Evolutionary conservation across 2,797 vertebrate genomes (phyloP).

Genomic region (Mormyrops boulengeri): DNA sequence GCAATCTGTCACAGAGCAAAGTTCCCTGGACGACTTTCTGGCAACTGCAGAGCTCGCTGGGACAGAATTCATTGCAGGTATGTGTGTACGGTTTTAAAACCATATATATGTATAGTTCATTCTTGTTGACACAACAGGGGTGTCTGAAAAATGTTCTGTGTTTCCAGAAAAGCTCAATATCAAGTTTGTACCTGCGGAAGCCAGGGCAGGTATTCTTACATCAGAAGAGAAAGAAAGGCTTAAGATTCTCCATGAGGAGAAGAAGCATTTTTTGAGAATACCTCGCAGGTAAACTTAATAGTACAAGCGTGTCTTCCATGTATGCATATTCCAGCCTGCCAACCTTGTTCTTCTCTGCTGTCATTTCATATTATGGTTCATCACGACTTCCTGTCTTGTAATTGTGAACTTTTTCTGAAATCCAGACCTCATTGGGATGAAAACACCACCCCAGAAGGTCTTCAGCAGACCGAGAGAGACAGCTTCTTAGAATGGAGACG

Average conservation of each 20-base stretch:
- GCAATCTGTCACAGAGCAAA: conserved; percentile 89
- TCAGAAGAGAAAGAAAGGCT: conserved; percentile 70
- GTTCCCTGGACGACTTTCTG: conserved; percentile 87
- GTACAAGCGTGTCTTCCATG: background rate
- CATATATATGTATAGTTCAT: background rate
- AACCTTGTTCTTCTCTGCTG: background rate
- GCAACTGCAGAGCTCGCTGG: conserved; percentile 87
- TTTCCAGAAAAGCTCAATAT: conserved; percentile 85
- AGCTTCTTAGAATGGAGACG: conserved; percentile 88
- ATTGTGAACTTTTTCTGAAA: conserved; percentile 18
- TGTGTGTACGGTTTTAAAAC: conserved; percentile 5
- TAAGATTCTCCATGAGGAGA: conserved; percentile 78
- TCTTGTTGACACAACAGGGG: background rate
- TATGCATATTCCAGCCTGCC: background rate
- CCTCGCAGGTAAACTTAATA: conserved; percentile 68
- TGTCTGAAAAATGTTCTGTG: background rate
- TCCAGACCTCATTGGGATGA: conserved; percentile 80
- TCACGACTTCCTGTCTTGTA: background rate
- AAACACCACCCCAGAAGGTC: conserved; percentile 73
- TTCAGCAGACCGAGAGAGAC: conserved; percentile 81
- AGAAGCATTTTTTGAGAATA: conserved; percentile 77
- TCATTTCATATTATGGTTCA: background rate
- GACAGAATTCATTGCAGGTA: conserved; percentile 85
- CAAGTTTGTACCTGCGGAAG: conserved; percentile 75
- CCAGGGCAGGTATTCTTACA: conserved; percentile 70